Evolutionary conservation across 2,113 vertebrate genomes (phyloP), one percentile per base, ranked within the genome.

Genomic region (Ifrita kowaldi): DNA sequence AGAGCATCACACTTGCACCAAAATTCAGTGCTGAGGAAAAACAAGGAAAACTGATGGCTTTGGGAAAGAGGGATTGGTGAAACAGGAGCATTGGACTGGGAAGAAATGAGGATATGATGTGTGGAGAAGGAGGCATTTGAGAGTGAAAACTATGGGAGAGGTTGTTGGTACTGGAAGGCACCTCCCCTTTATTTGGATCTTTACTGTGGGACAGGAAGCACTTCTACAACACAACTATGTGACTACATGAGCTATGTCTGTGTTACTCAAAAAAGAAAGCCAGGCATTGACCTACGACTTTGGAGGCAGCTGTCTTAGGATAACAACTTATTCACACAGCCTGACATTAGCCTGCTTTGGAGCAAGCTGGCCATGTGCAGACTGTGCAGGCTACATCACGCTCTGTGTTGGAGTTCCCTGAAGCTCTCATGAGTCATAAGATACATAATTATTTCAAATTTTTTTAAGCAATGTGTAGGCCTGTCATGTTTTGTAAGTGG

Each of bases 171-270:
- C 10, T 21, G 10, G 1, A 3, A 64, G 37, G 27, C 6, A 56
- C 3, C 23, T 71, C 5, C 9, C 7, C 3, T 59, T 63, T 60
- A 17, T 30, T 12, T 49, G 19, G 13, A 9, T 42, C 27, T 59
- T 67, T 75, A 5, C 47, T 79, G 28, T 28, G 11, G 13, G 27
- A 5, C 24, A 24, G 24, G 35, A 55, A 79, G 47, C 1, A 26
- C 16, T 67, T 83, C 28, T 68, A 24, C 11, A 20, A 23, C 16
- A 55, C 9, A 52, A 3, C 18, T 53, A 2, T 15, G 24, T 8
- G 1, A 26, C 18, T 76, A 23, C 0, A 2, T 0, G 3, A 63
- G 32, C 15, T 78, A 8, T 7, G 1, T 21, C 19, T 89, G 10
- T 50, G 14, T 63, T 63, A 44, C 12, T 65, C 28, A 8, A 11